Evolutionary conservation across 2,113 vertebrate genomes (phyloP).

Genomic region (Oncorhynchus nerka): DNA sequence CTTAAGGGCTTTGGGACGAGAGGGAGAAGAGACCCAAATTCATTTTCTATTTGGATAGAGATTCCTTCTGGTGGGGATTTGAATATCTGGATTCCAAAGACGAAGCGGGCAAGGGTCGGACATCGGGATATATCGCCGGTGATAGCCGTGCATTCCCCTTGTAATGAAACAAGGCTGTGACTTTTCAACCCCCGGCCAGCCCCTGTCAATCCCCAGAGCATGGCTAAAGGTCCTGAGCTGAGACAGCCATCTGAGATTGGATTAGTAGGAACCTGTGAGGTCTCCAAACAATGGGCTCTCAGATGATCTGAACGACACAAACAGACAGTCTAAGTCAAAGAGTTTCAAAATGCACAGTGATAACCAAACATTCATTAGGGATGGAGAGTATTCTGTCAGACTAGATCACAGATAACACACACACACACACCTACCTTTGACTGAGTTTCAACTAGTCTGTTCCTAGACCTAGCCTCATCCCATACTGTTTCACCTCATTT

Average conservation of each 20-base stretch:
- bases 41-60: conserved; percentile 63
- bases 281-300: conserved; percentile 59
- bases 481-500: no score
- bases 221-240: conserved; percentile 52
- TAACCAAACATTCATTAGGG: neutral
- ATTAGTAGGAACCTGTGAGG: conserved; percentile 63
- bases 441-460: neutral
- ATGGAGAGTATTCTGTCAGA: neutral
- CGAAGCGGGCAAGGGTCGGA: conserved; percentile 17
- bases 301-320: conserved; percentile 64
- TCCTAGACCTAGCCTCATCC: no score
- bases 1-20: conserved; percentile 65
- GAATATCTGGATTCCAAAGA: conserved; percentile 48
- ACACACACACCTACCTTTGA: neutral
- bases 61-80: conserved; percentile 56
- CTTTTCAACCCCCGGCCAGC: conserved; percentile 57
- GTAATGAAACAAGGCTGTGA: conserved; percentile 71
- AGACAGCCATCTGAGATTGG: conserved; percentile 57
- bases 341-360: neutral
- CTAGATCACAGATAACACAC: neutral
- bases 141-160: conserved; percentile 59
- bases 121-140: conserved; percentile 27
- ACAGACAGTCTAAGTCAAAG: conserved; percentile 25
- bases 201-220: conserved; percentile 54
- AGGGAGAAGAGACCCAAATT: conserved; percentile 61